Base-by-base conservation (phyloP, 2,797 vertebrate genomes). In the Peromyscus eremicus region DNA sequence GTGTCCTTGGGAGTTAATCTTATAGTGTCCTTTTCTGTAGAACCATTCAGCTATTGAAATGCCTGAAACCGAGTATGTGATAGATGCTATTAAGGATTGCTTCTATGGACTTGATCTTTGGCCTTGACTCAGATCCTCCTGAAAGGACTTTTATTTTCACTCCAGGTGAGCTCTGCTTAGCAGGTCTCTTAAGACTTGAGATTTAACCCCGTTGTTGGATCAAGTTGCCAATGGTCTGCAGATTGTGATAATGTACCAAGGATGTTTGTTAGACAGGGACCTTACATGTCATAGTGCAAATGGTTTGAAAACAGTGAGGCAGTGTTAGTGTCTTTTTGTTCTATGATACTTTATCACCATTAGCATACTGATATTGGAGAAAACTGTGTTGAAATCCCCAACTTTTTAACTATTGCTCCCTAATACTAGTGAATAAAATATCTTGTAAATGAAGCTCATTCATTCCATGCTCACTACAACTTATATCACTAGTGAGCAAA, bases 61-160 rank as follows among this genome's bases (percentile, higher is more conserved):
- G 46, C 43, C 29, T 89, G 43, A 68, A 64, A 89, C 5, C 55
- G 71, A 95, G 23, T 46, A 62, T 57, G 60, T 55, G 77, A 88
- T 52, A 62, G 60, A 82, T 64, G 46, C 79, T 86, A 76, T 80
- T 60, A 73, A 91, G 11, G 60, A 94, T 81, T 88, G 34, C 11
- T 80, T 91, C 62, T 52, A 46, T 80, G 49, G 14, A 27, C 25
- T 90, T 94, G 62, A 87, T 92, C 64, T 93, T 89, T 91, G 34
- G 43, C 23, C 16, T 94, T 82, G 5, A 93, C 27, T 73, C 93
- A 57, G 55, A 76, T 83, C 19, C 13, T 81, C 66, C 23, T 21
- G 16, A 1, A 91, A 96, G 49, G 73, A 62, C 32, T 77, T 92
- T 92, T 66, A 55, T 96, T 96, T 95, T 97, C 66, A 93, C 79